Conservation (phyloP, 1,140 invertebrate species). For the Listronotus oregonensis region DNA sequence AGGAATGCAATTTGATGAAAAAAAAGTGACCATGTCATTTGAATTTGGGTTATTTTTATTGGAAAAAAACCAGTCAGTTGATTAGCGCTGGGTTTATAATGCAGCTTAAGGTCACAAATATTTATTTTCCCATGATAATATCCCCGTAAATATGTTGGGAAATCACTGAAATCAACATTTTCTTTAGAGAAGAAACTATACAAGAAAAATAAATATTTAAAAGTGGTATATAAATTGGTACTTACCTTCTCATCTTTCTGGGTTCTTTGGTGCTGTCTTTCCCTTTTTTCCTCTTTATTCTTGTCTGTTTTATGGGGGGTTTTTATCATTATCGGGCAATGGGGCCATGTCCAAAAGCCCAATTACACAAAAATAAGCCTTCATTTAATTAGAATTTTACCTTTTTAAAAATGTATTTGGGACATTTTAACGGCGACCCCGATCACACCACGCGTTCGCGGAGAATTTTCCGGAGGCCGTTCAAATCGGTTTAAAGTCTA, state of each 20-base stretch:
- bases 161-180: conserved; percentile 1
- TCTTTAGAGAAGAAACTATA: not conserved
- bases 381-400: conserved; percentile 18
- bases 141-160: not conserved
- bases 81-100: no score
- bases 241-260: conserved; percentile 46
- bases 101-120: no score
- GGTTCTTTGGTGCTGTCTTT: conserved; percentile 34
- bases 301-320: conserved; percentile 68
- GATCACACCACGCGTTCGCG: conserved; percentile 5
- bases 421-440: conserved; percentile 9
- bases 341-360: conserved; percentile 66
- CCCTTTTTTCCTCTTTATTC: conserved; percentile 43
- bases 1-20: not conserved
- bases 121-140: no score
- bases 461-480: conserved; percentile 16
- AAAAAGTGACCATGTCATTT: not conserved
- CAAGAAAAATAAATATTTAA: conserved; percentile 3
- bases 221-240: conserved; percentile 12
- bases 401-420: conserved; percentile 19
- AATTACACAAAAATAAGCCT: conserved; percentile 35
- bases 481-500: conserved; percentile 16
- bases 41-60: not conserved
- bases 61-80: no score
- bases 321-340: conserved; percentile 71